Conservation (phyloP, 2,113 vertebrate genomes). For the Semnornis frantzii region DNA sequence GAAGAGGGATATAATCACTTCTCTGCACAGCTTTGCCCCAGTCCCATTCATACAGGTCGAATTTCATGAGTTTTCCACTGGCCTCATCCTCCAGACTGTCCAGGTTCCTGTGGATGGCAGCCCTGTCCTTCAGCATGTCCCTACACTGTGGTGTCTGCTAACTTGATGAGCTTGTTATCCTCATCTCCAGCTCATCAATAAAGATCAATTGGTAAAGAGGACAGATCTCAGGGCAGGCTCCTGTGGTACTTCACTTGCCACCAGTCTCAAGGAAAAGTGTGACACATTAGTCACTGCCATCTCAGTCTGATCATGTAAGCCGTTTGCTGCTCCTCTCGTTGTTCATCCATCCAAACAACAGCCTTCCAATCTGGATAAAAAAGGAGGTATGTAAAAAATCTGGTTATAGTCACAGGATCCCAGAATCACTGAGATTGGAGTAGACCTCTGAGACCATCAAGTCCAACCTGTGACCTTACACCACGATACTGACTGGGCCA, state of each 20-base stretch:
- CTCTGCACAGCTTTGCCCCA: not conserved
- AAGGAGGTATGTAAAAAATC: not conserved
- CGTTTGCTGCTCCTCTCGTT: not conserved
- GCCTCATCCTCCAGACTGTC: not conserved
- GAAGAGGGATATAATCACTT: not conserved
- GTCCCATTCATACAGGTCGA: not conserved
- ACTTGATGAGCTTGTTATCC: fast-evolving
- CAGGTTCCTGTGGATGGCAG: not conserved
- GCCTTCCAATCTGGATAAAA: not conserved
- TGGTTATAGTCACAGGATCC: not conserved
- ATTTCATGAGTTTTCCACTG: not conserved
- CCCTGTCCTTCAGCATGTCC: no score
- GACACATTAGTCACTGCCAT: not conserved
- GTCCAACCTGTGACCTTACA: no score
- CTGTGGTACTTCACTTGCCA: not conserved
- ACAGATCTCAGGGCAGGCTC: not conserved
- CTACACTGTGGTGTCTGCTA: not conserved
- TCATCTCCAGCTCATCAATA: not conserved
- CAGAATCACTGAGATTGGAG: no score
- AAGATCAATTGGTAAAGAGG: not conserved
- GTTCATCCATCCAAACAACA: not conserved
- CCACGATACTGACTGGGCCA: no score
- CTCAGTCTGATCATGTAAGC: not conserved
- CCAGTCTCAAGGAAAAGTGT: not conserved
- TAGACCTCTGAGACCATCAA: no score